Conservation (phyloP, 1,140 invertebrate genomes). For the Macrotrachela quadricornifera region DNA sequence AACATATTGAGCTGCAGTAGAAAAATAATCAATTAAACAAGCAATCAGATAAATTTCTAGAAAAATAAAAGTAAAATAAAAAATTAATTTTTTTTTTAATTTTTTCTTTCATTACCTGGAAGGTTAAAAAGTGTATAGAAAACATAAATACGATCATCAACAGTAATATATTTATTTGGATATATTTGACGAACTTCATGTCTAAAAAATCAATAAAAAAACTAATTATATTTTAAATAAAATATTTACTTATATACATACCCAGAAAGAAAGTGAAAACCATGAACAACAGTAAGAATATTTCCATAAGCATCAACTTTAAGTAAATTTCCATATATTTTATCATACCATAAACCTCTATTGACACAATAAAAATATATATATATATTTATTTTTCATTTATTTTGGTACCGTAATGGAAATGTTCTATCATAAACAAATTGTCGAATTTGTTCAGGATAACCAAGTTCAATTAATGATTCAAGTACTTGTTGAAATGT, state of each 20-base stretch:
- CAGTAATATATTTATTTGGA: slow-evolving; percentile 85
- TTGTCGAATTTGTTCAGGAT: slow-evolving; percentile 68
- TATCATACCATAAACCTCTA: slow-evolving; percentile 94
- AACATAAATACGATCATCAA: slow-evolving; percentile 83
- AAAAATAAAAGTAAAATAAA: slow-evolving; percentile 8
- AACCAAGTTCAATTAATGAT: slow-evolving; percentile 67
- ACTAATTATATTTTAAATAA: slow-evolving; percentile 3
- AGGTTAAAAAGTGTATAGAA: slow-evolving; percentile 91
- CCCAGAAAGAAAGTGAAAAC: slow-evolving; percentile 84
- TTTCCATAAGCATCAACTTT: slow-evolving; percentile 97
- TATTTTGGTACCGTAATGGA: slow-evolving; percentile 47
- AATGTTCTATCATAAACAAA: slow-evolving; percentile 94
- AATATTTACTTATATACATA: slow-evolving; percentile 48
- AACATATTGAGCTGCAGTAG: slow-evolving; percentile 58
- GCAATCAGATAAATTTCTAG: slow-evolving; percentile 76
- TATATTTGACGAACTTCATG: slow-evolving; percentile 85
- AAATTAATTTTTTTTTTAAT: too few relatives aligned
- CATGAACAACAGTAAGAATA: slow-evolving; percentile 85
- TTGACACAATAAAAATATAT: background rate
- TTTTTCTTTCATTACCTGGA: slow-evolving; percentile 33
- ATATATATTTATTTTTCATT: background rate
- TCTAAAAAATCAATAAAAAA: slow-evolving; percentile 37
- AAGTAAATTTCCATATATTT: slow-evolving; percentile 74
- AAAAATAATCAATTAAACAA: slow-evolving; percentile 83
- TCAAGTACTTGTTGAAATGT: slow-evolving; percentile 79